phyloP scores from a whole-genome alignment of 2,113 vertebrate species.

The Eleginops maclovinus region DNA sequence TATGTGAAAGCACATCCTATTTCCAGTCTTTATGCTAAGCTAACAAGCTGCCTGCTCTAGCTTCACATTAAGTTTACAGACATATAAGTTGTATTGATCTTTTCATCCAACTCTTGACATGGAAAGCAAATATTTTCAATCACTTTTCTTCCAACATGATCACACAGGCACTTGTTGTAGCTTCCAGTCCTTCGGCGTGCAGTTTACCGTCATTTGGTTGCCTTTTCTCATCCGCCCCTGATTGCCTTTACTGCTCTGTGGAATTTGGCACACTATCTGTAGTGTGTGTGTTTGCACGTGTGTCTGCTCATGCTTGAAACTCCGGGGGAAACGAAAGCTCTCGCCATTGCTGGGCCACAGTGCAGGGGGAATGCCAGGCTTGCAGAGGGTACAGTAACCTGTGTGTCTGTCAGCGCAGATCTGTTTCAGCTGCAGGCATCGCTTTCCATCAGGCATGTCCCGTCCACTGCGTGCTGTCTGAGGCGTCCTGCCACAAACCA shows the following conservation, averaged over 20 bases:
- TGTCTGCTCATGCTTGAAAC: conserved; percentile 60
- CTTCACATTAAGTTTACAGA: neutral
- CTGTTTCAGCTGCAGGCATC: conserved; percentile 65
- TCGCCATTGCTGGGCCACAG: conserved; percentile 53
- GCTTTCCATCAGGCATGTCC: conserved; percentile 58
- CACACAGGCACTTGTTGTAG: conserved; percentile 30
- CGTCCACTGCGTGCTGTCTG: conserved; percentile 50
- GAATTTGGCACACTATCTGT: conserved; percentile 70
- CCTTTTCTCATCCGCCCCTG: conserved; percentile 69
- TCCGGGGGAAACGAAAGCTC: conserved; percentile 61
- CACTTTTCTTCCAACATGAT: neutral
- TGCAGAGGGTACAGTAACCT: conserved; percentile 69
- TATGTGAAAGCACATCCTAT: too few species aligned
- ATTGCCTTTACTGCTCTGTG: conserved; percentile 69
- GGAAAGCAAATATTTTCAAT: neutral
- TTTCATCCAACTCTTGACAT: neutral
- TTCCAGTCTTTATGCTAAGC: neutral
- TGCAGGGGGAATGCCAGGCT: conserved; percentile 70
- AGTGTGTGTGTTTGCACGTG: conserved; percentile 56
- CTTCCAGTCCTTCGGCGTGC: conserved; percentile 8
- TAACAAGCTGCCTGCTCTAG: neutral
- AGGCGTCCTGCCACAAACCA: conserved; percentile 58
- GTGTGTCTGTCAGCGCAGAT: conserved; percentile 75
- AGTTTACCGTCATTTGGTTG: conserved; percentile 51
- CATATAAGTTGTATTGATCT: neutral